Conservation (phyloP, 2,113 vertebrate species). For the Hippocampus zosterae region DNA sequence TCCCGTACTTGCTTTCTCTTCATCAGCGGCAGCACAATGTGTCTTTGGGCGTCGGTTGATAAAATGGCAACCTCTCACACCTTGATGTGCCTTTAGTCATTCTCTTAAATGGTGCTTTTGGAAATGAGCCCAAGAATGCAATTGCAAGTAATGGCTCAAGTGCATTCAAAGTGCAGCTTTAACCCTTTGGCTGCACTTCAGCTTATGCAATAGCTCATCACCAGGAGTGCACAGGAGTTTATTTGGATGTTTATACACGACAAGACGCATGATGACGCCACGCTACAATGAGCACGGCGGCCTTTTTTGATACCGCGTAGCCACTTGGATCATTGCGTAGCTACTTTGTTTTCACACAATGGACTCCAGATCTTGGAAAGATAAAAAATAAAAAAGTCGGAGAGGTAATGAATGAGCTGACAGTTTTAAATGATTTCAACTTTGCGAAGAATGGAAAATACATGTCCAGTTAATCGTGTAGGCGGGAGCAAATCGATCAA, state of each 20-base stretch:
- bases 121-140: slow-evolving; percentile 59
- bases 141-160: slow-evolving; percentile 58
- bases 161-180: slow-evolving; percentile 66
- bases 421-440: slow-evolving; percentile 24
- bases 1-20: slow-evolving; percentile 3
- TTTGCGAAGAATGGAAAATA: slow-evolving; percentile 5
- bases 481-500: slow-evolving; percentile 25
- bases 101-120: slow-evolving; percentile 72
- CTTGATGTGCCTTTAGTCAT: slow-evolving; percentile 68
- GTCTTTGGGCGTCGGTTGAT: slow-evolving; percentile 48
- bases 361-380: neutral
- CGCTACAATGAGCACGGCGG: neutral
- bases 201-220: slow-evolving; percentile 71
- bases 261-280: slow-evolving; percentile 38
- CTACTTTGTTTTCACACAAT: neutral
- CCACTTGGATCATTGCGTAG: neutral
- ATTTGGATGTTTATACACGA: slow-evolving; percentile 44
- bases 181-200: slow-evolving; percentile 59
- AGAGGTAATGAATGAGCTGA: neutral
- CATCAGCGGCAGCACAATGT: slow-evolving; percentile 31
- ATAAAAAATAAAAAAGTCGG: neutral
- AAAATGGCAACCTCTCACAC: slow-evolving; percentile 66
- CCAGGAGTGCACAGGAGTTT: slow-evolving; percentile 65
- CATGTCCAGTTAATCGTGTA: neutral
- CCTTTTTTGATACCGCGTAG: neutral